phyloP scores from a whole-genome alignment of 2,113 vertebrate species.

The Takifugu flavidus region DNA sequence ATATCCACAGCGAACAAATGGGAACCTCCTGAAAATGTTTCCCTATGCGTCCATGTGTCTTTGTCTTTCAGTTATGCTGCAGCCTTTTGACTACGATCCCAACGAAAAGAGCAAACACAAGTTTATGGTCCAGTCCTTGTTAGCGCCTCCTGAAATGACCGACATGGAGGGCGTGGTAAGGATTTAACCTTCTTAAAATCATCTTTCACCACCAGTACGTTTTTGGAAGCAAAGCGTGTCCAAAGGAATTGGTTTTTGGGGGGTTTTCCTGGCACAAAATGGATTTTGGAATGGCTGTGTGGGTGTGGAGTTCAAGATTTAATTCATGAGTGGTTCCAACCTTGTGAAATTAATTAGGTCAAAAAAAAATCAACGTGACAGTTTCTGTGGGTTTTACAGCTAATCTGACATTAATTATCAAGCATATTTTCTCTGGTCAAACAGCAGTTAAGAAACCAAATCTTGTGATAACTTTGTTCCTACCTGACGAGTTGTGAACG shows the following conservation, averaged over 20 bases:
- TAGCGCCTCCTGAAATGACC: constrained; percentile 93
- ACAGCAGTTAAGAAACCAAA: no score
- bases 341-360: no score
- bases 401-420: no score
- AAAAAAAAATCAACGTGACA: no score
- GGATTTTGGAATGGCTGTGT: neutral
- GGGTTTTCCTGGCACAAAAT: neutral
- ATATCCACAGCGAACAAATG: no score
- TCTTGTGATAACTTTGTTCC: no score
- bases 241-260: neutral
- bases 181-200: constrained; percentile 44
- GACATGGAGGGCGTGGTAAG: constrained; percentile 99
- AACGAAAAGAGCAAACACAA: constrained; percentile 99
- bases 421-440: no score
- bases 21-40: no score
- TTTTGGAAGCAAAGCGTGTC: neutral
- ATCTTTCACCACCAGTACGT: neutral
- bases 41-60: neutral
- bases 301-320: no score
- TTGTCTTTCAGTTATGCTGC: constrained; percentile 94
- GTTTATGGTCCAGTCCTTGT: constrained; percentile 99
- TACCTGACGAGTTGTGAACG: neutral
- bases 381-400: no score
- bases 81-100: constrained; percentile 98
- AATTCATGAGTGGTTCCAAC: no score